Conservation (phyloP, 2,113 vertebrate genomes). For the Bungarus multicinctus region DNA sequence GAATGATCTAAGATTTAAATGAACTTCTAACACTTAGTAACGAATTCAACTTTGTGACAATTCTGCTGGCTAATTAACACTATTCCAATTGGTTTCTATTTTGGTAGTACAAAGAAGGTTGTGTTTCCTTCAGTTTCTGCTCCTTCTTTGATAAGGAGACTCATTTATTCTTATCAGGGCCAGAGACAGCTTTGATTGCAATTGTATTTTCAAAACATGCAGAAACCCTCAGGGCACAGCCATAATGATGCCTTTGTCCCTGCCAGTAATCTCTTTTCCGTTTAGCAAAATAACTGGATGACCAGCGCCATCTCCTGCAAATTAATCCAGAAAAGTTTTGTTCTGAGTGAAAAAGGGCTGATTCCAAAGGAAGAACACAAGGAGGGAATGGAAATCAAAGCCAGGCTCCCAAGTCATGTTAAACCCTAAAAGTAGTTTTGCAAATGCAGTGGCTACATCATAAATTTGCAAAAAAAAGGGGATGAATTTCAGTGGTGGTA, state of each 20-base stretch:
- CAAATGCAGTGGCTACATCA: not conserved
- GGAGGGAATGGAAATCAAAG: not conserved
- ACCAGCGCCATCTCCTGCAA: not conserved
- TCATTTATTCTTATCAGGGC: not conserved
- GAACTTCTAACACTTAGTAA: not conserved
- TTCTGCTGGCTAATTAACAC: not conserved
- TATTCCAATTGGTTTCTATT: not conserved
- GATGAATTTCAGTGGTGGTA: too few species aligned
- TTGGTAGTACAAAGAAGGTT: not conserved
- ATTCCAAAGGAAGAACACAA: not conserved
- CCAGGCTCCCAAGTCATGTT: not conserved
- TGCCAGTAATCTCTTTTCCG: too few species aligned
- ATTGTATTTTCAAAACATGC: not conserved
- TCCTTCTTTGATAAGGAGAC: not conserved
- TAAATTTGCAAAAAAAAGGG: not conserved
- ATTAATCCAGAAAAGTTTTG: not conserved
- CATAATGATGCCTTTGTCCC: not conserved
- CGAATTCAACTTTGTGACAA: not conserved
- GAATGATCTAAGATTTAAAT: not conserved
- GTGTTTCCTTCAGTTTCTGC: not conserved
- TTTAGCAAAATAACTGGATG: not conserved
- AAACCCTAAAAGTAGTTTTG: not conserved
- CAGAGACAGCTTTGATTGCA: not conserved
- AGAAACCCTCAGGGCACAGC: not conserved
- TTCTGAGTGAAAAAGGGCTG: not conserved